Evolutionary conservation across 2,888 invertebrate species (phyloP), one percentile per base, ranked within the genome.

Genomic region (Hyposoter didymator): DNA sequence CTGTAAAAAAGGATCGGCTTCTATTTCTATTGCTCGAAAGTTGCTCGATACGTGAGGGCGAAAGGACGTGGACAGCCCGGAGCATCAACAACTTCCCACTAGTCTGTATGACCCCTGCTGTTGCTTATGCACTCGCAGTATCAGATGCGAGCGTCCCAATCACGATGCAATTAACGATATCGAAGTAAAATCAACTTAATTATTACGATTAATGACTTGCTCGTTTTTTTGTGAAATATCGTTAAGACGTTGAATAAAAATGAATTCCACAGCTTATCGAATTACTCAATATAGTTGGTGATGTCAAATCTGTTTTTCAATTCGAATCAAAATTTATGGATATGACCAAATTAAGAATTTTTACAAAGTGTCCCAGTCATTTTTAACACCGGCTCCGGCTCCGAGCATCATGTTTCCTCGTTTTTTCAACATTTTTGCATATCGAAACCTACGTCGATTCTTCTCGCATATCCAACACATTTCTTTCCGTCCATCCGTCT

Each of bases 41-140:
- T n/a, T 39, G 28, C 28, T 28, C n/a, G 74, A 64, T 74, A 84
- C 74, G 79, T 84, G 83, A 59, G 22, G 73, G n/a, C n/a, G 49
- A 47, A 39, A 6, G 32, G 39, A 79, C 82, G 86, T 82, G 82
- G 49, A 59, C 55, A 59, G 79, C 78, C 82, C 39, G 64, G 59
- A 70, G 84, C 66, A n/a, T 75, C 80, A 39, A 39, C 43, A 47
- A 70, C 47, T 69, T 17, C 19, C 17, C 52, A 1, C 28, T 19
- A 47, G 43, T 5, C 32, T 28, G 45, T 22, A 45, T 6, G 39
- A 43, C 17, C 55, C 6, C 6, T 8, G 14, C 6, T 8, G 14
- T 5, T n/a, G 17, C 4, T n/a, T 5, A 17, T 70, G 47, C n/a
- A 32, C 32, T 35, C n/a, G 7, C n/a, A n/a, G 28, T 5, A 17